phyloP scores from a whole-genome alignment of 2,888 invertebrate species.

The Ellobium chinense region DNA sequence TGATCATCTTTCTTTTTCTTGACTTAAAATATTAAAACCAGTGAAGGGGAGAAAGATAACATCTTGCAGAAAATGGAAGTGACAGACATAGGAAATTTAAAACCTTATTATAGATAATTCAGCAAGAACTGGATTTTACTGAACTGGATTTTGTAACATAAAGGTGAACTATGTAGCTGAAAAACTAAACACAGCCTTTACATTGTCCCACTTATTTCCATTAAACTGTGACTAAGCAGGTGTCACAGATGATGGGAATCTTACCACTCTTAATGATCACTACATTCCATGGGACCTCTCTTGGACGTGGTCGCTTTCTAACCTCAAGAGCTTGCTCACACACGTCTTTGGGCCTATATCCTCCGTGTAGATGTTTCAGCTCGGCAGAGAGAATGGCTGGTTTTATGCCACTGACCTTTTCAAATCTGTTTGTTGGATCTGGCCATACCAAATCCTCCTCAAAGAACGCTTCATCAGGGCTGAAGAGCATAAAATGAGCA shows the following conservation, averaged over 20 bases:
- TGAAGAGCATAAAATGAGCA: neutral
- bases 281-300: constrained; percentile 34
- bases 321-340: constrained; percentile 13
- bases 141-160: neutral
- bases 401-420: constrained; percentile 24
- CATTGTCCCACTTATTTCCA: no score
- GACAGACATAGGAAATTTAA: no score
- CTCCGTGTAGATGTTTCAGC: constrained; percentile 5
- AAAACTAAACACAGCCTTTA: no score
- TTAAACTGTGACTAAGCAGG: no score
- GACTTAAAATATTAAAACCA: no score
- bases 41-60: no score
- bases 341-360: neutral
- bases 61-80: no score
- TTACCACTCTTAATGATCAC: constrained; percentile 35
- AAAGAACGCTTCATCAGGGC: constrained; percentile 28
- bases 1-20: no score
- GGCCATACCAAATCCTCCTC: constrained; percentile 38
- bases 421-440: constrained; percentile 16
- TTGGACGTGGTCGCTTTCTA: constrained; percentile 25
- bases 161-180: no score
- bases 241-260: no score
- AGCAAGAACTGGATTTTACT: neutral
- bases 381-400: neutral
- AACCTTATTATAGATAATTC: no score